Evolutionary conservation across 2,797 vertebrate species (phyloP).

Genomic region (Channallabes apus): DNA sequence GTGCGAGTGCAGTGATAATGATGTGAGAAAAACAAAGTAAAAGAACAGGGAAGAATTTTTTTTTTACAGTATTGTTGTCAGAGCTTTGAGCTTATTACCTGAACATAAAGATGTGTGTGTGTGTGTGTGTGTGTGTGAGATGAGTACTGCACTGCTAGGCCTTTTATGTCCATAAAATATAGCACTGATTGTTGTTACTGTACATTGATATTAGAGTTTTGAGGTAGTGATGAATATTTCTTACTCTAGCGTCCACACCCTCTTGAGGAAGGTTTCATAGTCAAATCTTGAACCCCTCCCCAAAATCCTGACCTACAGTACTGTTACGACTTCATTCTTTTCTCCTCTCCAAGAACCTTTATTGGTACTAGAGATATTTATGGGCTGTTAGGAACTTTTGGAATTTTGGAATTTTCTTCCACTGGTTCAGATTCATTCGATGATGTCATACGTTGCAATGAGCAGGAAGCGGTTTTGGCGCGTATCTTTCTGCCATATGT

Average conservation of each 20-base stretch:
- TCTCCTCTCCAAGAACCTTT: neutral
- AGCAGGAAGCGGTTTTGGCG: conserved; percentile 12
- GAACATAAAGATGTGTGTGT: neutral
- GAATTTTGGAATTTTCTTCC: neutral
- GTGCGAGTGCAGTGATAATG: neutral
- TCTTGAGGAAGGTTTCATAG: neutral
- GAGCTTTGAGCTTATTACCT: neutral
- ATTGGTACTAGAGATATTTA: neutral
- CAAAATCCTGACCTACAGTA: neutral
- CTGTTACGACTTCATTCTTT: neutral
- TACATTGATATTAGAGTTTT: too few species aligned
- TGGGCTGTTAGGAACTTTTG: too few species aligned
- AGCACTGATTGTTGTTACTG: too few species aligned
- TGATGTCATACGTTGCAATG: conserved; percentile 3
- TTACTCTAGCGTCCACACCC: neutral
- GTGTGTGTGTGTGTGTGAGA: neutral
- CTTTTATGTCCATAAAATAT: too few species aligned
- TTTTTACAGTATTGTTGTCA: neutral
- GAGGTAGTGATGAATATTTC: too few species aligned
- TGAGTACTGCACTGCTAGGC: neutral
- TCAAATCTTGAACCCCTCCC: neutral
- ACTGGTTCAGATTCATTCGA: neutral
- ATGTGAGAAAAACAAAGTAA: neutral
- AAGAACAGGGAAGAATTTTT: neutral
- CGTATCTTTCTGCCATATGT: conserved; percentile 15